Percentiles rank a stretch among this genome's conserved stretches.
Conservation (phyloP, 1,140 invertebrate genomes). For the Drosophila sturtevanti region DNA sequence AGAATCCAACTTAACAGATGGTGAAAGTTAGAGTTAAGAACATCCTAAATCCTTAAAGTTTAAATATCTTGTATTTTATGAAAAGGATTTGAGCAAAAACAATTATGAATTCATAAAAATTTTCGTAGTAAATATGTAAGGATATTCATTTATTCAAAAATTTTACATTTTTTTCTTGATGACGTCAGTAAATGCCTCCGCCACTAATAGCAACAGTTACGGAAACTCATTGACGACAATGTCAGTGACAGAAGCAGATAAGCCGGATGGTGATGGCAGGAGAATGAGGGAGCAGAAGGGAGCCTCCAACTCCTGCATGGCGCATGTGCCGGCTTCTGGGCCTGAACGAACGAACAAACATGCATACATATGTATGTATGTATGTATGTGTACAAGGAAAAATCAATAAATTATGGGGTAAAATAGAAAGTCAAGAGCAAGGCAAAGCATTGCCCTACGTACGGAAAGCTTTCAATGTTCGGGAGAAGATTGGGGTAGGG, state of each 20-base stretch:
- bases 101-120: neutral
- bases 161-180: constrained; percentile 25
- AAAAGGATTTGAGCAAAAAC: too few relatives aligned
- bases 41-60: too few relatives aligned
- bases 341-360: too few relatives aligned
- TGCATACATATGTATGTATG: too few relatives aligned
- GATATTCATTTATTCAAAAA: neutral
- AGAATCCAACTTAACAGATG: too few relatives aligned
- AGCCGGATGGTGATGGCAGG: constrained; percentile 32
- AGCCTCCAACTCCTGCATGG: constrained; percentile 25
- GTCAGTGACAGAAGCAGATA: constrained; percentile 45
- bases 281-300: neutral
- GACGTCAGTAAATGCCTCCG: constrained; percentile 32
- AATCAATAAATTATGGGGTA: constrained; percentile 81
- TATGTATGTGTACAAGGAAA: too few relatives aligned
- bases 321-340: constrained; percentile 57
- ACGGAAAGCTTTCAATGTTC: constrained; percentile 9
- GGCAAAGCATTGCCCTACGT: constrained; percentile 61
- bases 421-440: constrained; percentile 78
- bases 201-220: constrained; percentile 44
- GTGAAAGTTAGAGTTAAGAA: too few relatives aligned
- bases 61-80: too few relatives aligned
- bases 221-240: constrained; percentile 61
- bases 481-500: neutral
- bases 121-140: neutral